These are phyloP conservation scores for Fundulus diaphanus DNA, from an alignment of 2,797 vertebrate species.

Conservation along the genomic window DNA sequence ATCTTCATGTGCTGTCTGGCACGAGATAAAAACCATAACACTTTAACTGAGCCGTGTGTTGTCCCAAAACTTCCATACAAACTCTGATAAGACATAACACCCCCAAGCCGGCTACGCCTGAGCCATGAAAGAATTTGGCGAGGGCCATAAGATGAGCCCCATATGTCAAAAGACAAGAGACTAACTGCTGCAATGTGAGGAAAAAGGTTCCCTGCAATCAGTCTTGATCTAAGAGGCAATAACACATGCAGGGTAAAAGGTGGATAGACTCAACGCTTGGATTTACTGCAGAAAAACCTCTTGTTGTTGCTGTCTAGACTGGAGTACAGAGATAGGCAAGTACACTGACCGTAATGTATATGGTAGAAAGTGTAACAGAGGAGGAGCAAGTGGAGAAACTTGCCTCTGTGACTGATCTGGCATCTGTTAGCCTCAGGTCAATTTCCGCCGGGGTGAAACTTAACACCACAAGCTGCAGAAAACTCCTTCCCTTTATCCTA, in stretches of 20 bases:
- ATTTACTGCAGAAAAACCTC: conserved; percentile 31
- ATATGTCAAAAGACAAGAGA: conserved; percentile 16
- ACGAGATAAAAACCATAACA: conserved; percentile 31
- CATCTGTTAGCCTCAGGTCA: conserved; percentile 83
- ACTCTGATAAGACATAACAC: conserved; percentile 41
- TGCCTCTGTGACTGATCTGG: conserved; percentile 81
- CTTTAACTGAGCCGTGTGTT: conserved; percentile 40
- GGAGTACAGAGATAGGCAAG: conserved; percentile 35
- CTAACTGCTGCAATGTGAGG: not conserved
- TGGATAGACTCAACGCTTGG: not conserved
- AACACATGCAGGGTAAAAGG: conserved; percentile 7
- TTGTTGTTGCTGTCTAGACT: conserved; percentile 49
- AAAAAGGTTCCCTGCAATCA: conserved; percentile 21
- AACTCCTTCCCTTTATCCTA: conserved; percentile 39
- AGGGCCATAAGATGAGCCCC: conserved; percentile 3
- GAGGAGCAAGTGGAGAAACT: conserved; percentile 51
- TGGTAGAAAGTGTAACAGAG: conserved; percentile 38
- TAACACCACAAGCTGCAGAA: conserved; percentile 64
- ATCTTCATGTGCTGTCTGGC: conserved; percentile 49
- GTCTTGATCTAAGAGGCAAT: conserved; percentile 18
- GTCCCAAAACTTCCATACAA: conserved; percentile 34
- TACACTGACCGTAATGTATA: conserved; percentile 16
- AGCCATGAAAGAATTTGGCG: conserved; percentile 39
- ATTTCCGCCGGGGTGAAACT: conserved; percentile 78
- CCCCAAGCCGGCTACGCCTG: conserved; percentile 40